phyloP scores from a whole-genome alignment of 2,113 vertebrate genomes.

The Ctenomys sociabilis region DNA sequence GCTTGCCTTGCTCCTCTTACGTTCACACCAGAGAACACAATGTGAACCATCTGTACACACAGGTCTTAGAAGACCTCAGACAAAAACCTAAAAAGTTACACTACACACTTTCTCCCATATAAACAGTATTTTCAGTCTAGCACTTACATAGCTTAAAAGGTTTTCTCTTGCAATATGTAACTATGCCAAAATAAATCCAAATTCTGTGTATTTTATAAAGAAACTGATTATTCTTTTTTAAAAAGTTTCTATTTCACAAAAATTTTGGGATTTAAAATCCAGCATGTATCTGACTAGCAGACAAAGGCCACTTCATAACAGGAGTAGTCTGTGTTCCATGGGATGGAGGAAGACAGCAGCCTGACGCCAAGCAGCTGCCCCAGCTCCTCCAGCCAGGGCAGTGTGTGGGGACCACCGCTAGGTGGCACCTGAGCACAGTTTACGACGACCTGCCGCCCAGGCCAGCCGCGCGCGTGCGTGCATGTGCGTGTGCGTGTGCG shows the following conservation, averaged over 20 bases:
- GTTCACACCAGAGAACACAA: fast-evolving
- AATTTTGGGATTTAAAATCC: background rate
- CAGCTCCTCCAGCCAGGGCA: background rate
- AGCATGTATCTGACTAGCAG: background rate
- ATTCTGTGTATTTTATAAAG: background rate
- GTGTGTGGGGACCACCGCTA: background rate
- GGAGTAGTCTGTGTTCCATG: conserved; percentile 39
- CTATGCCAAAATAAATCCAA: background rate
- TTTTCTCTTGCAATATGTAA: too few relatives aligned
- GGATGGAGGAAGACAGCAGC: background rate
- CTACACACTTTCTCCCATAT: fast-evolving
- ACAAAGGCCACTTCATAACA: conserved; percentile 42
- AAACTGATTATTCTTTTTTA: background rate
- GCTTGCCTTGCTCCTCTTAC: fast-evolving
- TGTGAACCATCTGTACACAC: background rate
- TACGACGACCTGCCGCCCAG: background rate
- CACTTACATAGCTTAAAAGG: fast-evolving
- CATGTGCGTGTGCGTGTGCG: too few relatives aligned
- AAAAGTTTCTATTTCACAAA: background rate
- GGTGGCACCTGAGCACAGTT: conserved; percentile 71
- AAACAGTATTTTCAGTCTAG: fast-evolving
- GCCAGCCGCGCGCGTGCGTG: too few relatives aligned
- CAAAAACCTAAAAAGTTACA: fast-evolving
- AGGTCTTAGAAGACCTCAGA: background rate
- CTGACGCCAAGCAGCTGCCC: conserved; percentile 18